These are phyloP conservation scores for Anthoscopus minutus DNA, from an alignment of 2,113 vertebrate species.

Conservation along the genomic window DNA sequence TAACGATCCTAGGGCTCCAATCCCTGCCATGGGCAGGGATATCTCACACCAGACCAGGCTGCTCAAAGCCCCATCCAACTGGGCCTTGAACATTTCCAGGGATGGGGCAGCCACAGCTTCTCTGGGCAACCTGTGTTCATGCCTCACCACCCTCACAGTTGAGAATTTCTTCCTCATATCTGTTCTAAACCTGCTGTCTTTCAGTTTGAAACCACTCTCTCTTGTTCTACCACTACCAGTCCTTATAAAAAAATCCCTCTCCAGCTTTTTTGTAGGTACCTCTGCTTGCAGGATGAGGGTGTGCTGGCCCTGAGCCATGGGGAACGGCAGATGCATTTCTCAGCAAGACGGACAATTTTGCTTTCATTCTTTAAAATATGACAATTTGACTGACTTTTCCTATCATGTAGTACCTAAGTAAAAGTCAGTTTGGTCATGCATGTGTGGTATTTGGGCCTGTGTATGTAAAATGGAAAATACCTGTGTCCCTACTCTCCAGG, in stretches of 20 bases:
- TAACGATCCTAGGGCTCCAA: fast-evolving
- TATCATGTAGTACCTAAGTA: background rate
- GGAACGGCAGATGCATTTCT: background rate
- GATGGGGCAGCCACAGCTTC: background rate
- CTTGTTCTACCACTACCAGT: background rate
- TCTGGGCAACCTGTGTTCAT: too few species aligned
- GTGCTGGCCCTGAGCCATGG: background rate
- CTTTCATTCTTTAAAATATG: background rate
- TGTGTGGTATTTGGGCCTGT: background rate
- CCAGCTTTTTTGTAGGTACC: background rate
- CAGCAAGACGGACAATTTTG: background rate
- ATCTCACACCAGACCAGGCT: background rate
- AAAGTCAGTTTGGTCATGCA: background rate
- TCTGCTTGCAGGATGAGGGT: background rate
- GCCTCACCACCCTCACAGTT: background rate
- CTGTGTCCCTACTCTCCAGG: background rate
- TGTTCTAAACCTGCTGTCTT: background rate
- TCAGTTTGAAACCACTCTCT: background rate
- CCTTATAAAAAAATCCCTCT: background rate
- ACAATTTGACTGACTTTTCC: background rate
- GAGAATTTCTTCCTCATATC: background rate
- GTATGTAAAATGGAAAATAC: background rate
- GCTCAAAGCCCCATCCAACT: background rate
- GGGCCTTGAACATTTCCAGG: background rate
- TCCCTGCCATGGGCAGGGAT: background rate